Conservation (phyloP, 2,797 vertebrate genomes). For the Acanthornis magna region DNA sequence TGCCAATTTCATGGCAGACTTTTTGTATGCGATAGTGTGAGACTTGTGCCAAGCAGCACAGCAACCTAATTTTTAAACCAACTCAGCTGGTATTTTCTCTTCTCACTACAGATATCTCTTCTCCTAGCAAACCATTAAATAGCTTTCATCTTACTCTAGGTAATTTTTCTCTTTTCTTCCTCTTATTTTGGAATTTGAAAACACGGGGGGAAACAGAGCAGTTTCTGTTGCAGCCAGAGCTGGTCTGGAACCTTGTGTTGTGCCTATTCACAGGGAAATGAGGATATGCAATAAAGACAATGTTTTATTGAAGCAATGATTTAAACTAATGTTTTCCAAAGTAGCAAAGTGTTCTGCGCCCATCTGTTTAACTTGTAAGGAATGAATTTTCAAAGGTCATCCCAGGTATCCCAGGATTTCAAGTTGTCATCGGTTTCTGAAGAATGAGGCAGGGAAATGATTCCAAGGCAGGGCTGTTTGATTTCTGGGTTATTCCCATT, state of each 20-base stretch:
- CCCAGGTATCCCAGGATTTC: neutral
- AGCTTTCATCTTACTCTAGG: neutral
- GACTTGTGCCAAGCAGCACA: neutral
- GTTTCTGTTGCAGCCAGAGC: neutral
- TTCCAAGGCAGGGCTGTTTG: neutral
- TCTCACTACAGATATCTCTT: neutral
- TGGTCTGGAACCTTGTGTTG: neutral
- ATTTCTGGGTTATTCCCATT: neutral
- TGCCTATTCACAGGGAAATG: neutral
- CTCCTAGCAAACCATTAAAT: neutral
- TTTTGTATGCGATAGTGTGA: neutral
- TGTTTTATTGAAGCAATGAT: neutral
- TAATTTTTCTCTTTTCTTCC: neutral
- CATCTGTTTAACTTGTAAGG: neutral
- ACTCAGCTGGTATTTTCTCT: neutral
- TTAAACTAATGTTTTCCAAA: neutral
- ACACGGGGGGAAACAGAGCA: neutral
- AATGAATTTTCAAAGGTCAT: slow-evolving; percentile 1
- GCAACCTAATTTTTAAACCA: neutral
- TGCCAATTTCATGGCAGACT: neutral
- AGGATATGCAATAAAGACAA: neutral
- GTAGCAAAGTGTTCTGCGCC: neutral
- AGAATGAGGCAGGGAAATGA: neutral
- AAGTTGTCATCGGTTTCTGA: neutral
- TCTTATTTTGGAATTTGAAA: neutral